Evolutionary conservation across 2,888 invertebrate genomes (phyloP), one percentile per base, ranked within the genome.

Genomic region (Rhagonycha fulva): DNA sequence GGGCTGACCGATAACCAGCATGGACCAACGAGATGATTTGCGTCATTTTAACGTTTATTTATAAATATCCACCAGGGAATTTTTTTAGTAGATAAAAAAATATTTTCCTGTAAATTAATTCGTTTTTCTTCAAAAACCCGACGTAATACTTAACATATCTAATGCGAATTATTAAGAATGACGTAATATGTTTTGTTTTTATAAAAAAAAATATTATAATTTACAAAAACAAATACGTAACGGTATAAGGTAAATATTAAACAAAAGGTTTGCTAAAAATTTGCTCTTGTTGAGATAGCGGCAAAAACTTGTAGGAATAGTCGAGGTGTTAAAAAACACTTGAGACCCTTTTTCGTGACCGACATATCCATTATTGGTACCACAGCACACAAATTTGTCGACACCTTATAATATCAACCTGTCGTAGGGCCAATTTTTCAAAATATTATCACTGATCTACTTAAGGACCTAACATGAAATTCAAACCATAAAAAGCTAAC

Each of bases 391-490:
- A 63, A 62, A 71, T 71, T 67, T 71, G 75, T 84, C 84, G 80
- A 75, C 83, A 81, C 78, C 78, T 81, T 80, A 79, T 84, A 81
- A 81, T 78, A 84, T 84, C 82, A 84, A 82, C 78, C 83, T 83
- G 81, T 84, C 84, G 77, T 71, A 68, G 62, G 69, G 68, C 72
- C 79, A 70, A 80, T 82, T 81, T 80, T 74, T 81, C 74, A 78
- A 71, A 77, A 75, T 73, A 72, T 71, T 68, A 68, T 19, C 66
- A 73, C 79, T 77, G 79, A 79, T 80, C 76, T 67, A 75, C 62
- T 74, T 62, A 24, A 30, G 32, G 32, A 4, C 12, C 32, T 3
- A 30, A 73, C 63, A 69, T 72, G 19, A 68, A 72, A 23, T 14
- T 30, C 61, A 68, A 60, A 60, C 28, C 66, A n/a, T 28, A 70